These are phyloP conservation scores for Buathra laborator DNA, from an alignment of 2,888 invertebrate genomes.

Conservation along the genomic window DNA sequence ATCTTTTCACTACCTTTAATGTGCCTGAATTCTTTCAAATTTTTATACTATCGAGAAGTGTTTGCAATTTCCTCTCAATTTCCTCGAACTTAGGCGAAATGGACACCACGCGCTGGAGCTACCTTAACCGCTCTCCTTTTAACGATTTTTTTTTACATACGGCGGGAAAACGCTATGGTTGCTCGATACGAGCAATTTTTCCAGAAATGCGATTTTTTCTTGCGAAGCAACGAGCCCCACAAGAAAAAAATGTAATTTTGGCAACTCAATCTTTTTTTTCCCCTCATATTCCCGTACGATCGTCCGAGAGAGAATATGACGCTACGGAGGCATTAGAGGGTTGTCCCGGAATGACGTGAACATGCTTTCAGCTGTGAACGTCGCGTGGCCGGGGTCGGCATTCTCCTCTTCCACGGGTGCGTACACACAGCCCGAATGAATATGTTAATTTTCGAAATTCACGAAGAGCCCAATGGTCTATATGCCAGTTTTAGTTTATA, in stretches of 20 bases:
- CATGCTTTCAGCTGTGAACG: constrained; percentile 32
- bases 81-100: too few species aligned
- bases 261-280: constrained; percentile 32
- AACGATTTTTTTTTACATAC: not conserved
- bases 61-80: too few species aligned
- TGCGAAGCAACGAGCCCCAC: not conserved
- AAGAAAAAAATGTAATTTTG: constrained; percentile 53
- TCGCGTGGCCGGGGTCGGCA: constrained; percentile 8
- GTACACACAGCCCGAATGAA: constrained; percentile 52
- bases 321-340: constrained; percentile 27
- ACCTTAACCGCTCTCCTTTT: not conserved
- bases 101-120: too few species aligned
- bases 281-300: constrained; percentile 8
- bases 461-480: constrained; percentile 22
- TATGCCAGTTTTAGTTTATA: not conserved
- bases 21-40: too few species aligned
- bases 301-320: constrained; percentile 22
- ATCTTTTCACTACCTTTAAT: too few species aligned
- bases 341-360: constrained; percentile 31
- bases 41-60: too few species aligned
- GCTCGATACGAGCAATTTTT: not conserved
- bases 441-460: constrained; percentile 70
- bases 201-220: not conserved
- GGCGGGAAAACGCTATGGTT: not conserved
- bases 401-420: constrained; percentile 13